phyloP scores from a whole-genome alignment of 2,888 invertebrate species.

The Celastrina argiolus region DNA sequence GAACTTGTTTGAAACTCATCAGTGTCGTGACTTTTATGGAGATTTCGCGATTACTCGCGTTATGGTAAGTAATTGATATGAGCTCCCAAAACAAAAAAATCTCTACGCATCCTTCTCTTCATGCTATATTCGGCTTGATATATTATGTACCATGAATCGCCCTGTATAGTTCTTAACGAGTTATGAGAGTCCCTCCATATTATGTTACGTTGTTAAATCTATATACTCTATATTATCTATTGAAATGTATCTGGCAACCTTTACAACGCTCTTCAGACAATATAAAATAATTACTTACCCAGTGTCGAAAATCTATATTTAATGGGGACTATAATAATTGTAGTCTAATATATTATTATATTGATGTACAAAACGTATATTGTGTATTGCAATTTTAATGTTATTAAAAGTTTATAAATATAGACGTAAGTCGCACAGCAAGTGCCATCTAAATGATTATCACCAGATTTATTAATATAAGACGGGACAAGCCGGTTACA shows the following conservation, averaged over 20 bases:
- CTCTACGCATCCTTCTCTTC: no score
- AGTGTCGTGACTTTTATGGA: no score
- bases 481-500: background rate
- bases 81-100: no score
- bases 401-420: background rate
- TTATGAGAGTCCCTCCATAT: background rate
- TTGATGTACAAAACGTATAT: background rate
- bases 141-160: background rate
- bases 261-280: background rate
- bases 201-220: slow-evolving; percentile 1
- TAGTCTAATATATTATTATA: background rate
- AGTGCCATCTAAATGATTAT: background rate
- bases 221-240: background rate
- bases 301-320: background rate
- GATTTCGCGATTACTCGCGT: no score
- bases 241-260: background rate
- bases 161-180: background rate
- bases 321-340: background rate
- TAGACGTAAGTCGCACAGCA: background rate
- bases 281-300: background rate
- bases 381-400: slow-evolving; percentile 8
- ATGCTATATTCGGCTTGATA: no score
- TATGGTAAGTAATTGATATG: no score
- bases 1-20: no score
- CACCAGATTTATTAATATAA: background rate